Base-by-base conservation (phyloP, 2,797 vertebrate genomes). In the Gymnodraco acuticeps region DNA sequence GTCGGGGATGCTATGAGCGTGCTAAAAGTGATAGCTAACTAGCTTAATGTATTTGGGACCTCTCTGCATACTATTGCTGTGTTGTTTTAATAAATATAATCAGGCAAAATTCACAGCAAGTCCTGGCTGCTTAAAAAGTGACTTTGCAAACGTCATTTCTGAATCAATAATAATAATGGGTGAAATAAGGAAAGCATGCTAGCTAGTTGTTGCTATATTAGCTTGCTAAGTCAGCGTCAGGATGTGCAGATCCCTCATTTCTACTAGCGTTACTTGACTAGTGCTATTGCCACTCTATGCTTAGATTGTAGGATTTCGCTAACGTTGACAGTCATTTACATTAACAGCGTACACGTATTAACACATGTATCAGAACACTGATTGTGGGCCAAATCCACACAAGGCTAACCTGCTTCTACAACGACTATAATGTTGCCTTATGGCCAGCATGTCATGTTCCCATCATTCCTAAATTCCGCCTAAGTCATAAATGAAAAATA, bases 171-270 rank as follows among this genome's bases (percentile, higher is more conserved):
- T 38, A 6, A 38, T 9, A 38, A 51, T 19, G 43, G 46, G 53
- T 38, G 1, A 55, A 76, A 20, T 14, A 17, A 51, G 63, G 59
- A 54, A 46, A 23, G 33, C 15, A 16, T 20, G 53, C 50, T 73
- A 74, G 74, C 64, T 73, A 48, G 31, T 16, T n/a, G 42, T 38
- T 59, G 80, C 69, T 75, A 54, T 8, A 9, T 75, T 85, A 88
- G 86, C 87, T 19, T 64, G 82, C 63, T 88, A 70, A 81, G 55
- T 76, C 41, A 62, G 72, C 74, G 83, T 50, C 53, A 73, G 83
- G 63, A 31, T 72, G 31, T 56, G 5, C 31, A 41, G 55, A 11
- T 41, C 33, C 33, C 33, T 41, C 55, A 13, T 58, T 59, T 81
- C 50, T 54, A 3, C 47, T 41, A 13, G n/a, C 19, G 33, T 52